phyloP scores from a whole-genome alignment of 1,140 invertebrate species.

The Drosophila novamexicana region DNA sequence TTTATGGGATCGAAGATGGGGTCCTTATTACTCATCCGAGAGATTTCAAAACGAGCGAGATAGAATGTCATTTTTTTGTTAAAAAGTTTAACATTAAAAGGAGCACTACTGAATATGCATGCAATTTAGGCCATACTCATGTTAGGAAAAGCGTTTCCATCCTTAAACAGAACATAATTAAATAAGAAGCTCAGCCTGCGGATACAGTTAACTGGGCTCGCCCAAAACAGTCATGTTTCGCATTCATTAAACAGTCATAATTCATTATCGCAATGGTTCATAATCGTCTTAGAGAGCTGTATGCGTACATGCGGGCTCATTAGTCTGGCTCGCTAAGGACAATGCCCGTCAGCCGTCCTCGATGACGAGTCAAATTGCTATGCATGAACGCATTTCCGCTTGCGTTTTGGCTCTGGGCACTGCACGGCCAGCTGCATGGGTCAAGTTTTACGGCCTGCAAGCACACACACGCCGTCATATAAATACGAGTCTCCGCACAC shows the following conservation, averaged over 20 bases:
- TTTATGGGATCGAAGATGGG: no score
- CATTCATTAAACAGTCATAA: constrained; percentile 34
- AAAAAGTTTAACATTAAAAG: no score
- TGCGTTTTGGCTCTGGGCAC: constrained; percentile 32
- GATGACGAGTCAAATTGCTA: constrained; percentile 44
- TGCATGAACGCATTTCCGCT: constrained; percentile 71
- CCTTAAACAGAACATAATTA: background rate
- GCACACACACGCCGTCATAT: constrained; percentile 6
- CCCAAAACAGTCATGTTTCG: background rate
- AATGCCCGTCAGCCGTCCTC: constrained; percentile 19
- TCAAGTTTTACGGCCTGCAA: constrained; percentile 20
- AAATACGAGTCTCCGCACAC: background rate
- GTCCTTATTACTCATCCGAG: no score
- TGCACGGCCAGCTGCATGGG: constrained; percentile 23
- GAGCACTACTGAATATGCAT: no score
- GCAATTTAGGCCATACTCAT: no score
- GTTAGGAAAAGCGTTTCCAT: background rate
- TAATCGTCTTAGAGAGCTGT: constrained; percentile 14
- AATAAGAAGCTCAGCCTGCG: background rate
- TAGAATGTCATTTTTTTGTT: no score
- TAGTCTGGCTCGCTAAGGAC: constrained; percentile 17
- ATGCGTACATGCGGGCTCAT: constrained; percentile 17
- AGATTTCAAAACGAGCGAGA: no score
- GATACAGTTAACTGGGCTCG: background rate
- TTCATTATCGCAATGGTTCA: constrained; percentile 18